Conservation (phyloP, 1,140 invertebrate species). For the Orius laevigatus region DNA sequence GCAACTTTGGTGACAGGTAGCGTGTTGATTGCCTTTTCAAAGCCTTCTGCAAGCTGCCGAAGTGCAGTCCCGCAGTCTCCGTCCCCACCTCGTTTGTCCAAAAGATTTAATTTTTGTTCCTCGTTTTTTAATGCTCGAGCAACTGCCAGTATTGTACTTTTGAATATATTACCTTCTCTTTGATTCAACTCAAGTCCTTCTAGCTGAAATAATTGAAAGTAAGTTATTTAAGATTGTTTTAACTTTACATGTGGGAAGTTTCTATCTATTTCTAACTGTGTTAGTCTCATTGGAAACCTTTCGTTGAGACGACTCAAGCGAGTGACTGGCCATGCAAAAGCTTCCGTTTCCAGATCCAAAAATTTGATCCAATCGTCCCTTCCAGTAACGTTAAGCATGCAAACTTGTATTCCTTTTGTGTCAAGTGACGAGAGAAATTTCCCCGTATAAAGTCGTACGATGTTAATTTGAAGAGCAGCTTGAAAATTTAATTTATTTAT, state of each 20-base stretch:
- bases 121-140: slow-evolving; percentile 34
- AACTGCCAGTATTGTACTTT: slow-evolving; percentile 31
- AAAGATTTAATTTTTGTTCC: slow-evolving; percentile 43
- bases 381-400: slow-evolving; percentile 41
- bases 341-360: slow-evolving; percentile 39
- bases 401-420: slow-evolving; percentile 63
- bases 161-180: slow-evolving; percentile 28
- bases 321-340: slow-evolving; percentile 35
- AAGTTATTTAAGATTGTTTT: slow-evolving; percentile 2
- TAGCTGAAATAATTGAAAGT: slow-evolving; percentile 12
- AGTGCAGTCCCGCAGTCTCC: slow-evolving; percentile 67
- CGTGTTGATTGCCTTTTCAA: not conserved
- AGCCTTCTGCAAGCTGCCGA: slow-evolving; percentile 40
- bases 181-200: slow-evolving; percentile 26
- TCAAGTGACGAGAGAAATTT: slow-evolving; percentile 64
- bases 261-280: slow-evolving; percentile 4
- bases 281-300: not conserved
- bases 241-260: slow-evolving; percentile 11
- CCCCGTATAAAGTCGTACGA: slow-evolving; percentile 50
- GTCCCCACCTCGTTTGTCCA: slow-evolving; percentile 63
- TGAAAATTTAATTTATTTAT: slow-evolving; percentile 18
- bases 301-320: slow-evolving; percentile 1
- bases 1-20: slow-evolving; percentile 27
- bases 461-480: slow-evolving; percentile 36
- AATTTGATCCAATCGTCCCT: slow-evolving; percentile 32